phyloP scores from a whole-genome alignment of 2,888 invertebrate genomes.

The Danaus chrysippus region DNA sequence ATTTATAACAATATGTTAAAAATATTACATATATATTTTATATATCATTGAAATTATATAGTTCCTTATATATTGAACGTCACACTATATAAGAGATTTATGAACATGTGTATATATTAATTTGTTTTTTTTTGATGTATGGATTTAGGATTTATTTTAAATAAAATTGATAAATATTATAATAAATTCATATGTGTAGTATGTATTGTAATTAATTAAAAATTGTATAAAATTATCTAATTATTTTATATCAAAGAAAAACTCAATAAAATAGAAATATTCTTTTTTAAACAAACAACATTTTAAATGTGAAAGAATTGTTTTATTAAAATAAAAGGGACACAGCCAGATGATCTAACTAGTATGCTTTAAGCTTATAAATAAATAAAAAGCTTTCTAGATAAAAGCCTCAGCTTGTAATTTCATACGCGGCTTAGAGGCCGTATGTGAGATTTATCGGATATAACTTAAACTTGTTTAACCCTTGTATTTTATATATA shows the following conservation, averaged over 20 bases:
- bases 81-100: too few relatives aligned
- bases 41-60: slow-evolving; percentile 1
- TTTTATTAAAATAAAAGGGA: not conserved
- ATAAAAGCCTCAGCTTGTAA: slow-evolving; percentile 23
- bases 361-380: slow-evolving; percentile 13
- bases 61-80: too few relatives aligned
- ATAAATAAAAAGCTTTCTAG: slow-evolving; percentile 5
- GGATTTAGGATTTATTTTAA: too few relatives aligned
- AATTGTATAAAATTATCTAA: too few relatives aligned
- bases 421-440: slow-evolving; percentile 18
- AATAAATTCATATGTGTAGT: too few relatives aligned
- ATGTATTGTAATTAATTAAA: too few relatives aligned
- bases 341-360: not conserved
- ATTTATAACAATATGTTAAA: slow-evolving; percentile 1
- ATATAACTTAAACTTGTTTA: not conserved
- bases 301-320: not conserved
- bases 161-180: too few relatives aligned
- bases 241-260: too few relatives aligned
- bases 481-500: not conserved
- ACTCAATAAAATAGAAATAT: too few relatives aligned
- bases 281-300: not conserved
- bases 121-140: too few relatives aligned
- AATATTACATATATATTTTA: not conserved
- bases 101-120: too few relatives aligned
- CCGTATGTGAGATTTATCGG: not conserved